Evolutionary conservation across 2,888 invertebrate genomes (phyloP), one percentile per base, ranked within the genome.

Genomic region (Agrochola macilenta): DNA sequence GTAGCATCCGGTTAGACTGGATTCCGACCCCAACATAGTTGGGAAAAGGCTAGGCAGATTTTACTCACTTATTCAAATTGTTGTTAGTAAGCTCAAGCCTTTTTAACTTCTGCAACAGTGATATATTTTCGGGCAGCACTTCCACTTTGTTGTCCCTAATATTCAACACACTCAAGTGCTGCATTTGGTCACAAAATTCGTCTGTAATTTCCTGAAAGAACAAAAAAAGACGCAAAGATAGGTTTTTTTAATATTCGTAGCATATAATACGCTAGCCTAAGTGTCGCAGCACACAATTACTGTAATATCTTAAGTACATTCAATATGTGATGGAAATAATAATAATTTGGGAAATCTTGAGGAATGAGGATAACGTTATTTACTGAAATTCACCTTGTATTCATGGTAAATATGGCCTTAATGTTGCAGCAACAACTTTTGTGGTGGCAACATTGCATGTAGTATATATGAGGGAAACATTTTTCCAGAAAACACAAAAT

Each of bases 41-140:
- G 23, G 52, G 2, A 52, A 52, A 20, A 20, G 2, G 8, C 20
- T 20, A 23, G 52, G 52, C 52, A 52, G 52, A 52, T 20, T 52
- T 23, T n/a, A 92, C 96, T 91, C 76, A 96, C 96, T 96, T 95
- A 83, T 96, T 96, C 64, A 98, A 96, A 88, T 97, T 97, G 92
- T 99, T 99, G 93, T 98, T 98, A 17, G 98, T 98, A 76, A 99
- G 94, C 95, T 99, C 99, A 69, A 99, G 97, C 86, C 99, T 97
- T 89, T 98, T 98, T 66, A 99, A 95, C 88, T 97, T 97, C 88
- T 98, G 97, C 74, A 99, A 93, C 81, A 98, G 94, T 23, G 97
- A 97, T 89, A 99, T 97, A 93, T 98, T 98, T 83, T 98, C 98
- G 0, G 99, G 99, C 79, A 99, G 93, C 79, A 96, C 93, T 89